Base-by-base conservation (phyloP, 2,888 invertebrate species). In the Branchipolynoe longqiensis region DNA sequence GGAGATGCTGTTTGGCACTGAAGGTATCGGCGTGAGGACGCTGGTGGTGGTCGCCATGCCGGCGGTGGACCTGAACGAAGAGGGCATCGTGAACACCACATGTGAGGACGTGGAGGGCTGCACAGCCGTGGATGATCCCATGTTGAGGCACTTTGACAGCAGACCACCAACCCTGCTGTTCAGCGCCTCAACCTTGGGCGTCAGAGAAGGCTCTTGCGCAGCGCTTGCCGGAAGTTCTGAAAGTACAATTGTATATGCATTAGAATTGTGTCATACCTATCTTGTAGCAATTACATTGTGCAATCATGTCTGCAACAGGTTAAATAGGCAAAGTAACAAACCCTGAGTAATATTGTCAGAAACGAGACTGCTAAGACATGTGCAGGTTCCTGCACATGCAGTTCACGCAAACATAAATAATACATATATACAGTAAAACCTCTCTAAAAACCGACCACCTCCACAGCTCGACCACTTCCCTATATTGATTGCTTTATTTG, bases 191-290 rank as follows among this genome's bases (percentile, higher is more conserved):
- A 83, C 62, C 41, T 83, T 94, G 0, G 95, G 94, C 0, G 95
- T 94, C 1, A 95, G 94, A 40, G 96, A 95, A 88, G 96, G 96
- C 90, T 96, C 96, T 90, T 96, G 96, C 0, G 97, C 97, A 0
- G 97, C 97, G 90, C 97, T 97, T 12, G 97, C 96, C 0, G 98
- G 97, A 85, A 98, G 94, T 92, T 98, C 98, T 94, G 91, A 8
- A 91, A 87, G 38, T 8, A 54, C 14, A 86, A 28, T n/a, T n/a
- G n/a, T n/a, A n/a, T n/a, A n/a, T n/a, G 48, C 18, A 12, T 48
- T 8, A 18, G 18, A 48, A 18, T 18, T 48, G 48, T 48, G 48
- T 8, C 48, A 48, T 48, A 18, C 8, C 18, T 18, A 48, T 18
- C 8, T 12, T 12, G 48, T 48, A 18, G 48, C 8, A 18, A 48